Evolutionary conservation across 64 coral and sea anemone genomes (phyloP), one percentile per base, ranked within the genome.

Genomic region (Actinia tenebrosa): DNA sequence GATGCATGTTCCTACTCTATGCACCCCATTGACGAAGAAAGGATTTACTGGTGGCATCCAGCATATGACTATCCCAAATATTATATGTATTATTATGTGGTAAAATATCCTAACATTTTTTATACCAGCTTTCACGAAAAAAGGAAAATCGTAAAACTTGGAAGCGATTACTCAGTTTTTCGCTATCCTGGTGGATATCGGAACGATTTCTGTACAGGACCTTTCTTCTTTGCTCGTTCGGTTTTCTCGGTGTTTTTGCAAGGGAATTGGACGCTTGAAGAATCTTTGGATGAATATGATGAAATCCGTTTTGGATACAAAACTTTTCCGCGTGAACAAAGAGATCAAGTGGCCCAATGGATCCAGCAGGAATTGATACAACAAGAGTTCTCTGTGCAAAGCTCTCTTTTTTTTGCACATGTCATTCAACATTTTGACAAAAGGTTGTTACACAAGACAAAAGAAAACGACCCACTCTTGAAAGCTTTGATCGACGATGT

Each of bases 361-460:
- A 79, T 79, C 16, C 30, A 68, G 6, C 2, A 46, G 37, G 37
- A 79, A n/a, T n/a, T n/a, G n/a, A n/a, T n/a, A n/a, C n/a, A n/a
- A n/a, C n/a, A n/a, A n/a, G n/a, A n/a, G n/a, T n/a, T n/a, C n/a
- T n/a, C n/a, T n/a, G n/a, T n/a, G n/a, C n/a, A n/a, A 79, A 47
- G 5, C 4, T 8, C 13, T 2, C 10, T 79, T 13, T 79, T 79
- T 14, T 79, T 79, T 45, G 77, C 77, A 11, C 77, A 79, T 79
- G 77, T 44, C 30, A 79, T 79, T 19, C 77, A 79, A 44, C 77
- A 79, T 79, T 79, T 79, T 79, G 77, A 79, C 18, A 16, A 2
- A 3, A 43, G 77, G 13, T 42, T 79, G 3, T 30, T 79, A 11
- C 37, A 47, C 15, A 7, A 47, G 10, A 18, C 30, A 5, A 79